These are phyloP conservation scores for Petrophora chlorosata DNA, from an alignment of 2,888 invertebrate species.

Conservation along the genomic window DNA sequence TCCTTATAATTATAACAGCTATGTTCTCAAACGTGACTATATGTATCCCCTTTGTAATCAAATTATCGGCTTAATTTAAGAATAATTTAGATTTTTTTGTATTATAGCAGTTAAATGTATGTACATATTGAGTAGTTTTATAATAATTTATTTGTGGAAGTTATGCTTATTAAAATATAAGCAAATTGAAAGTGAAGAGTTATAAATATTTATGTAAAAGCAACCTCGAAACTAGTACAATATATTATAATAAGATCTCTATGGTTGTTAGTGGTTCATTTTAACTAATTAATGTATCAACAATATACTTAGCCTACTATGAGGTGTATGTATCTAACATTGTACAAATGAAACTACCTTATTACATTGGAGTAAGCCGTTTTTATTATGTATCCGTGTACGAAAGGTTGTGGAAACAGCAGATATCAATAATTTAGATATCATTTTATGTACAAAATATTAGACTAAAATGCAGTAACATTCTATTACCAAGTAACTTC, in stretches of 20 bases:
- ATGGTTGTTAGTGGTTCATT: no score
- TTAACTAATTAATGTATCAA: no score
- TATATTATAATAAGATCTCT: no score
- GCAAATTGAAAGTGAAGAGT: background rate
- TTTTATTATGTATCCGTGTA: background rate
- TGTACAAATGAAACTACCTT: background rate
- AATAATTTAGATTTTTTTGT: background rate
- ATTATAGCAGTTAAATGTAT: background rate
- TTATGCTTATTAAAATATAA: conserved; percentile 11
- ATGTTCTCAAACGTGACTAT: background rate
- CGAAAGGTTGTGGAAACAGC: background rate
- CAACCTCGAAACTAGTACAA: no score
- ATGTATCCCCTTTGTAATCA: background rate
- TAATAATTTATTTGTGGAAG: conserved; percentile 7
- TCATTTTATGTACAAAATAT: background rate
- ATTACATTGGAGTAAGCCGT: background rate
- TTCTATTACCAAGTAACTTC: background rate
- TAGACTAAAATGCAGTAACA: background rate
- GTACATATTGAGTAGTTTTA: background rate
- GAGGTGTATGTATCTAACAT: no score
- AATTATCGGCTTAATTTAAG: background rate
- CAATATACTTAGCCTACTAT: no score
- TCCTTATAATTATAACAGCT: background rate
- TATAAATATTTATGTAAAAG: no score
- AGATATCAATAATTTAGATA: background rate